A percentile compares a stretch with the other conserved stretches of the same genome.
These are phyloP conservation scores for Arvicanthis niloticus DNA, from an alignment of 2,113 vertebrate genomes.

Conservation along the genomic window DNA sequence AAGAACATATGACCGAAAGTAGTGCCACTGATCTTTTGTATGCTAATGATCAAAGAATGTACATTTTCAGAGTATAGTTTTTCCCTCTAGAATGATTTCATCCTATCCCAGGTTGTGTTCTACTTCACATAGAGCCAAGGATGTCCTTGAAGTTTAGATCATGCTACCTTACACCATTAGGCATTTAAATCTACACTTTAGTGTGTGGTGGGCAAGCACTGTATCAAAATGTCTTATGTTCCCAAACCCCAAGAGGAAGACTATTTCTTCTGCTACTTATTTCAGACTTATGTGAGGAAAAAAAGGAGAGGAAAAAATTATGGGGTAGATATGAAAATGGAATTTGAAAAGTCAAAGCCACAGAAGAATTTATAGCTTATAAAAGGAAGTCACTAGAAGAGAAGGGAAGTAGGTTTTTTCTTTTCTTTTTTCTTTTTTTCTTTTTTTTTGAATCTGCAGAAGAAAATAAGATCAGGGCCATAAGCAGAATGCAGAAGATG, in stretches of 20 bases:
- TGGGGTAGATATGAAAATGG: not conserved
- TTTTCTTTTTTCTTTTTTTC: not conserved
- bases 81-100: not conserved
- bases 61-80: not conserved
- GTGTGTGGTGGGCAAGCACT: not conserved
- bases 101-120: not conserved
- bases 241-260: not conserved
- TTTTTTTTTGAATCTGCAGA: not conserved
- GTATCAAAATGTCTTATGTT: not conserved
- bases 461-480: not conserved
- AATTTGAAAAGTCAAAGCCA: not conserved
- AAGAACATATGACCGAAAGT: not conserved
- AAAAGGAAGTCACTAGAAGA: not conserved
- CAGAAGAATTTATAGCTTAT: not conserved
- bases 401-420: not conserved
- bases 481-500: not conserved
- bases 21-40: not conserved
- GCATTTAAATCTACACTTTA: not conserved
- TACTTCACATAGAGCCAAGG: not conserved
- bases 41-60: not conserved
- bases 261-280: not conserved
- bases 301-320: not conserved
- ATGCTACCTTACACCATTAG: no score
- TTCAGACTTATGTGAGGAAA: not conserved
- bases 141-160: not conserved